These are phyloP conservation scores for Balaenoptera acutorostrata DNA, from an alignment of 2,113 vertebrate genomes.

Conservation along the genomic window DNA sequence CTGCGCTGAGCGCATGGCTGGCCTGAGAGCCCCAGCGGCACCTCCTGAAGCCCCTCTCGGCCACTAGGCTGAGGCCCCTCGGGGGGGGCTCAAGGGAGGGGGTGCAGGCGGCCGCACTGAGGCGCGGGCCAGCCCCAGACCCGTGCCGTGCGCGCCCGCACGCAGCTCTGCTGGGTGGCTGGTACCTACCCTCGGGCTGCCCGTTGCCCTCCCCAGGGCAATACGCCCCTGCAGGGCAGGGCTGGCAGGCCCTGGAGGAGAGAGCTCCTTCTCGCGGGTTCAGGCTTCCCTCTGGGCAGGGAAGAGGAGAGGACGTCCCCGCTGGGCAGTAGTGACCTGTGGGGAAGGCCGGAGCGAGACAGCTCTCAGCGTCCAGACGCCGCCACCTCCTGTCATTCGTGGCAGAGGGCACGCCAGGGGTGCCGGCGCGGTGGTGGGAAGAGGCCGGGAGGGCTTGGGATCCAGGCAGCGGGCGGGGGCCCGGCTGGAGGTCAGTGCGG, in stretches of 20 bases:
- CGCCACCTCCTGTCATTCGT: not conserved
- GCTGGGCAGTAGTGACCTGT: slow-evolving; percentile 88
- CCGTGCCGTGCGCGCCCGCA: rapidly evolving
- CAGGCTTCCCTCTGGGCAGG: slow-evolving; percentile 87
- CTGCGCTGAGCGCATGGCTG: rapidly evolving
- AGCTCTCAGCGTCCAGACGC: not conserved
- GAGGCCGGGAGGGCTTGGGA: not conserved
- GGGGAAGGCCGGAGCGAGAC: not conserved
- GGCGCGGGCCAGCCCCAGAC: not conserved
- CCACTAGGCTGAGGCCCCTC: not conserved
- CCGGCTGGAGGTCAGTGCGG: not conserved
- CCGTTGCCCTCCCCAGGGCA: slow-evolving; percentile 85
- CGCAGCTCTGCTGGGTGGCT: not conserved
- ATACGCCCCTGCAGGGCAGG: slow-evolving; percentile 87
- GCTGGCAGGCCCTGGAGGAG: slow-evolving; percentile 81
- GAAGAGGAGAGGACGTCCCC: slow-evolving; percentile 76
- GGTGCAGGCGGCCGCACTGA: not conserved
- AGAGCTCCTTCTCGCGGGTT: slow-evolving; percentile 79
- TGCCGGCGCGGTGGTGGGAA: not conserved
- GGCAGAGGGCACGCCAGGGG: not conserved
- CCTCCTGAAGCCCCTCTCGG: not conserved
- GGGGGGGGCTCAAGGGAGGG: not conserved
- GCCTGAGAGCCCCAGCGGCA: not conserved
- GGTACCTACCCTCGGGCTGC: slow-evolving; percentile 85
- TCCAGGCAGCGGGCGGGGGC: not conserved